Conservation (phyloP, 2,113 vertebrate species). For the Lynx canadensis region DNA sequence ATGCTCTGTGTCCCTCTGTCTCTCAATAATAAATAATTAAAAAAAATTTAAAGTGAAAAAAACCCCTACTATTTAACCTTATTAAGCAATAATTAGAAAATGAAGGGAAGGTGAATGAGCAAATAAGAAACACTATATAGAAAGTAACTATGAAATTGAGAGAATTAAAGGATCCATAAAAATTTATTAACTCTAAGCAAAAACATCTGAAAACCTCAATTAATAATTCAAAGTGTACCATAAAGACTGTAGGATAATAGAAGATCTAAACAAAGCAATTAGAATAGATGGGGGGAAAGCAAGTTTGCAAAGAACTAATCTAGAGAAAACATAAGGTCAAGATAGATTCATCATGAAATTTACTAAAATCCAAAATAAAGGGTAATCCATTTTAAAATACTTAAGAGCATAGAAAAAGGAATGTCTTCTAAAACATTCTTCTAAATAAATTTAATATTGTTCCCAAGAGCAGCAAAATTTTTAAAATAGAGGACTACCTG, state of each 20-base stretch:
- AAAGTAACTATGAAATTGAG: neutral
- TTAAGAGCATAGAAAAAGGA: neutral
- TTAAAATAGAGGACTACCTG: neutral
- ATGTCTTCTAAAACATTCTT: neutral
- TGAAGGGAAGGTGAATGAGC: neutral
- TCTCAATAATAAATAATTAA: too few relatives aligned
- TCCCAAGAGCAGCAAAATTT: neutral
- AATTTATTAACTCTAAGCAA: neutral
- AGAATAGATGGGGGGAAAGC: neutral
- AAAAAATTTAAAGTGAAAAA: neutral
- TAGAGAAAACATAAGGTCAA: neutral
- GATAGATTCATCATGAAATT: neutral
- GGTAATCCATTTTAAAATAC: neutral
- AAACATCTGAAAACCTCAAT: neutral
- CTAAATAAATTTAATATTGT: neutral
- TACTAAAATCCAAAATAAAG: conserved; percentile 9
- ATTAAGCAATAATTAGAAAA: neutral
- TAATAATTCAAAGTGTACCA: neutral
- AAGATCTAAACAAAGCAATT: neutral
- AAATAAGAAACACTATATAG: neutral
- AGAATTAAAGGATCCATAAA: neutral
- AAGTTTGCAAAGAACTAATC: neutral
- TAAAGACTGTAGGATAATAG: neutral
- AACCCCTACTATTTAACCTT: neutral
- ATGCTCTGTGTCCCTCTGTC: too few relatives aligned